These are phyloP conservation scores for Sericinus montela DNA, from an alignment of 2,888 invertebrate species.

Conservation along the genomic window DNA sequence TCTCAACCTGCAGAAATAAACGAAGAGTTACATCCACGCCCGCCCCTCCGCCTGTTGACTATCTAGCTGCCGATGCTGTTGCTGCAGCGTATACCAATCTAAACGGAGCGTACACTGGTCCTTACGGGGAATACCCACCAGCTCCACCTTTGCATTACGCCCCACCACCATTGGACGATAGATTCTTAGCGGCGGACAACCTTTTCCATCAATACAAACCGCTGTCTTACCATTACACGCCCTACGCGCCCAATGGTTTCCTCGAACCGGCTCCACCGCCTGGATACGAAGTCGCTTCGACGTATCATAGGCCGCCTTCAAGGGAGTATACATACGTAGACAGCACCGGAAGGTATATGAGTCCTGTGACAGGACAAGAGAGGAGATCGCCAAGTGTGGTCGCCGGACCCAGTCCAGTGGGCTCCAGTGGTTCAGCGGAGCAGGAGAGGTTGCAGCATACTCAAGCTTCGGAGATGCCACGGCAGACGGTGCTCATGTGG, in stretches of 20 bases:
- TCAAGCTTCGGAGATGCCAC: slow-evolving; percentile 79
- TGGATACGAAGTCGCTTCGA: slow-evolving; percentile 78
- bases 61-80: slow-evolving; percentile 83
- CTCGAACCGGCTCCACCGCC: slow-evolving; percentile 85
- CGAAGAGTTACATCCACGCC: slow-evolving; percentile 81
- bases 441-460: slow-evolving; percentile 62
- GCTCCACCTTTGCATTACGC: slow-evolving; percentile 86
- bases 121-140: slow-evolving; percentile 86
- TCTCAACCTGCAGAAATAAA: slow-evolving; percentile 94
- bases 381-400: slow-evolving; percentile 81
- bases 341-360: slow-evolving; percentile 77
- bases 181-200: slow-evolving; percentile 90
- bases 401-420: slow-evolving; percentile 69
- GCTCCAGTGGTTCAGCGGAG: slow-evolving; percentile 64
- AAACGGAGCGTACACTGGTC: slow-evolving; percentile 88
- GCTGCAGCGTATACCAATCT: slow-evolving; percentile 90
- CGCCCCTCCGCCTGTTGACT: slow-evolving; percentile 83
- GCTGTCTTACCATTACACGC: slow-evolving; percentile 88
- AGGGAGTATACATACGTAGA: slow-evolving; percentile 80
- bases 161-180: slow-evolving; percentile 79
- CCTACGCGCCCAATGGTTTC: slow-evolving; percentile 90
- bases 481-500: slow-evolving; percentile 97
- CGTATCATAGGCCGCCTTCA: slow-evolving; percentile 82
- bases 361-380: slow-evolving; percentile 81
- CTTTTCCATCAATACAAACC: slow-evolving; percentile 94